Conservation (phyloP, 2,113 vertebrate species). For the Eulemur macaco region DNA sequence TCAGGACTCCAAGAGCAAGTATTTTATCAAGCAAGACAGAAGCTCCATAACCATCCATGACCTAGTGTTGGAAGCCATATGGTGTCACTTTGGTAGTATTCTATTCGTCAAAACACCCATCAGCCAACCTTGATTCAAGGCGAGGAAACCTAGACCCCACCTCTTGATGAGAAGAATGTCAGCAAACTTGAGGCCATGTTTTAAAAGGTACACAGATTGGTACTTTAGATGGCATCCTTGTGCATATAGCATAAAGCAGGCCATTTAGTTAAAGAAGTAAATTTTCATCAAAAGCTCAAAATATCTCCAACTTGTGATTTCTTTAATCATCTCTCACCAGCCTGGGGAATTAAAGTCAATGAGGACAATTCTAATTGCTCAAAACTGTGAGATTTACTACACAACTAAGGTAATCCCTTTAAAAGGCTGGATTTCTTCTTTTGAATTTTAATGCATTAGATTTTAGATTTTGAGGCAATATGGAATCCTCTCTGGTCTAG, state of each 20-base stretch:
- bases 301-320: neutral
- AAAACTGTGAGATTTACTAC: neutral
- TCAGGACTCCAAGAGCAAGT: neutral
- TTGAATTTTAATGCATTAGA: neutral
- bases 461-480: neutral
- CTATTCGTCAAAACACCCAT: neutral
- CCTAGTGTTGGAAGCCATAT: neutral
- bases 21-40: neutral
- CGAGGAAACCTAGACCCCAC: neutral
- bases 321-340: neutral
- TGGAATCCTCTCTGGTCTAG: neutral
- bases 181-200: neutral
- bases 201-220: neutral
- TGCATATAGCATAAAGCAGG: neutral
- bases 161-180: neutral
- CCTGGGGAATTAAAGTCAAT: neutral
- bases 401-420: neutral
- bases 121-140: neutral
- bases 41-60: neutral
- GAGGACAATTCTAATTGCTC: neutral
- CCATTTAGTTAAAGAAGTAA: neutral
- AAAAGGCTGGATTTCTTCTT: neutral
- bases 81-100: neutral
- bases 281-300: neutral
- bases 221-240: neutral